Evolutionary conservation across 2,797 vertebrate genomes (phyloP).

Genomic region (Lates japonicus): DNA sequence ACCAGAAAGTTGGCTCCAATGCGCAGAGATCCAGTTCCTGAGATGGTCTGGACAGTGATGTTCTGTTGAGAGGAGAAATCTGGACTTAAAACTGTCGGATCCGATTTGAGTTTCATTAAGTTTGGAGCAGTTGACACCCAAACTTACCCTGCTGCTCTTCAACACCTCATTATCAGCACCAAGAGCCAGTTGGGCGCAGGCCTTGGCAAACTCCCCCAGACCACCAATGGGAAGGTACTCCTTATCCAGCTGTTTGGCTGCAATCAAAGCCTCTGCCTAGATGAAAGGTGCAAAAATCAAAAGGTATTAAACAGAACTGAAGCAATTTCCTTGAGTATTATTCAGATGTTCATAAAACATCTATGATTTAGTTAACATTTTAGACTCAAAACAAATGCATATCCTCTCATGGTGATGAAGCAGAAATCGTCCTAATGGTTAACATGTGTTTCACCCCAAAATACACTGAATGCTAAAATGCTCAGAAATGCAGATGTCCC

Average conservation of each 20-base stretch:
- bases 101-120: not conserved
- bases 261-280: conserved; percentile 93
- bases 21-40: conserved; percentile 95
- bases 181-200: conserved; percentile 92
- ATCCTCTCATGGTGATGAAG: not conserved
- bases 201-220: conserved; percentile 92
- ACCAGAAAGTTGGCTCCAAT: conserved; percentile 96
- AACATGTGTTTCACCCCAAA: conserved; percentile 4
- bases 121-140: not conserved
- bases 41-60: conserved; percentile 97
- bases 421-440: conserved; percentile 20
- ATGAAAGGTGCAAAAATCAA: conserved; percentile 1
- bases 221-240: conserved; percentile 95
- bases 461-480: not conserved
- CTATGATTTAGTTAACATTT: not conserved
- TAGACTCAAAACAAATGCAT: not conserved
- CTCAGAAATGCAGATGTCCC: conserved; percentile 1
- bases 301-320: not conserved
- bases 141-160: conserved; percentile 93
- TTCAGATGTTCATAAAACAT: not conserved
- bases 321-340: not conserved
- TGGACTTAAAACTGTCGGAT: conserved; percentile 2
- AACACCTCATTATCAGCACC: conserved; percentile 92
- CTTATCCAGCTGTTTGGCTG: conserved; percentile 95
- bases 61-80: conserved; percentile 82